phyloP scores from a whole-genome alignment of 2,888 invertebrate genomes.

The Malacosoma neustria region DNA sequence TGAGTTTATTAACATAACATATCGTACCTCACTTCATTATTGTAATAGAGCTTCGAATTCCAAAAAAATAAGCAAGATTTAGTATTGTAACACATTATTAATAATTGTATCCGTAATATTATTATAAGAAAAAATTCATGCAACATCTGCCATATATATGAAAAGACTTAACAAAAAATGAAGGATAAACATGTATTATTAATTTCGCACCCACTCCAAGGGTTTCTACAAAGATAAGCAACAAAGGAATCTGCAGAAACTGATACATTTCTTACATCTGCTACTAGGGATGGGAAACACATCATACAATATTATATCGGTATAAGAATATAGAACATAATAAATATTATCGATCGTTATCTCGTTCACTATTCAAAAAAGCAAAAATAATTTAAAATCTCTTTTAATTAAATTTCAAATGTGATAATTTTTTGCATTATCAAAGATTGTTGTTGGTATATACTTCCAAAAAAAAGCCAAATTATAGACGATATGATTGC shows the following conservation, averaged over 20 bases:
- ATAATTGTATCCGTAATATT: background rate
- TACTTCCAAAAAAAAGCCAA: no score
- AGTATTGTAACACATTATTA: no score
- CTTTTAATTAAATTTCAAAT: no score
- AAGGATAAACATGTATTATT: background rate
- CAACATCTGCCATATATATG: background rate
- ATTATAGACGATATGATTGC: no score
- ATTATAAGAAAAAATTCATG: background rate
- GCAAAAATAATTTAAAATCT: no score
- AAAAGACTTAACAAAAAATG: background rate
- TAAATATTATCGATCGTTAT: background rate
- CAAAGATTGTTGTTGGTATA: no score
- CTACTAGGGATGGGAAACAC: background rate
- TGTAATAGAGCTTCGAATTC: no score
- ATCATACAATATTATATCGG: background rate
- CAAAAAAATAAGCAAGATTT: no score
- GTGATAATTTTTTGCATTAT: no score
- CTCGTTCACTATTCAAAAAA: no score
- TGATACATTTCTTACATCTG: background rate
- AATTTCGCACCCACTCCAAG: constrained; percentile 1
- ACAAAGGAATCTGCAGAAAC: background rate
- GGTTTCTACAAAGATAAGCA: background rate
- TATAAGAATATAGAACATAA: background rate
- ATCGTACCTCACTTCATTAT: no score
- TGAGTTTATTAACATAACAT: no score